Percentiles rank a stretch among this genome's conserved stretches.
Conservation (phyloP, 1,140 invertebrate genomes). For the Camponotus floridanus region DNA sequence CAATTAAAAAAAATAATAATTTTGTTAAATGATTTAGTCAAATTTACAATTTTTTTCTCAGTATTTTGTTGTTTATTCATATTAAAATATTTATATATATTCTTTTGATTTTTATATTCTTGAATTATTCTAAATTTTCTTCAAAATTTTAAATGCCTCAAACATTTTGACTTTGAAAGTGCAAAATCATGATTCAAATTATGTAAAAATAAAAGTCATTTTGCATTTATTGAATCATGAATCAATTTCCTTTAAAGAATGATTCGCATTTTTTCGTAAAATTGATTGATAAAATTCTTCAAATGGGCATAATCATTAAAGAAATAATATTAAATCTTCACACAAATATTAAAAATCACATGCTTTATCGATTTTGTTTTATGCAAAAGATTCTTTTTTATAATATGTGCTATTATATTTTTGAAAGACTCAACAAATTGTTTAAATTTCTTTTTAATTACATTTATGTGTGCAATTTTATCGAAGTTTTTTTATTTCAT, state of each 20-base stretch:
- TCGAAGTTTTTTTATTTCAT: not conserved
- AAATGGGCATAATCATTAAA: not conserved
- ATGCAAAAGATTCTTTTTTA: not conserved
- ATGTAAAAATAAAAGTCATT: not conserved
- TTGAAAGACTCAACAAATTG: not conserved
- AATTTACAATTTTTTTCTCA: no score
- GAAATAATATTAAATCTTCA: not conserved
- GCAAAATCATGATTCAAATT: conserved; percentile 1
- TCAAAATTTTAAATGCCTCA: not conserved
- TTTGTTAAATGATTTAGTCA: no score
- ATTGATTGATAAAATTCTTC: conserved; percentile 36
- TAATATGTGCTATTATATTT: not conserved
- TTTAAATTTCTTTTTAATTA: not conserved
- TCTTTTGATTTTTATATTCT: not conserved
- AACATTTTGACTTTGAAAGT: not conserved
- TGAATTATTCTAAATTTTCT: not conserved
- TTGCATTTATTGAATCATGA: not conserved
- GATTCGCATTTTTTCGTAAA: not conserved
- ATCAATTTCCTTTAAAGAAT: not conserved
- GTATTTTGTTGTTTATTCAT: no score
- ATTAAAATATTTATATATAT: not conserved
- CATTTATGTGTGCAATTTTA: not conserved
- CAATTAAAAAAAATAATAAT: no score
- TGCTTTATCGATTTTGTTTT: conserved; percentile 4
- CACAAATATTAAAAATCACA: not conserved